Base-by-base conservation (phyloP, 2,797 vertebrate species). In the Knipowitschia caucasica region DNA sequence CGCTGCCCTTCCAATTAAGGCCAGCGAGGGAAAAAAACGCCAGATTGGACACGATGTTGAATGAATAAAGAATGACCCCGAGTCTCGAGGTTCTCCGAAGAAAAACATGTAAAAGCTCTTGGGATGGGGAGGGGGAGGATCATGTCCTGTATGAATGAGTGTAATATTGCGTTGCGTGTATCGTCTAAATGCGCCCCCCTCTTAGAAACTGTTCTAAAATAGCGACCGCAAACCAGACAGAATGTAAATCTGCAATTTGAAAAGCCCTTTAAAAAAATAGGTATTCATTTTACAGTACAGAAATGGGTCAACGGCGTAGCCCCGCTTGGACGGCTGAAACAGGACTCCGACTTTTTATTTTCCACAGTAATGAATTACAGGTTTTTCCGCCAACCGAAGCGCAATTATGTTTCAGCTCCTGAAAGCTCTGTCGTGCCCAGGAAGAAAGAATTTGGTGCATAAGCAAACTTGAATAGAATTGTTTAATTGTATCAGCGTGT, bases 401-500 rank as follows among this genome's bases (percentile, higher is more conserved):
- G 81, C 82, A 87, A 85, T 86, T 83, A 86, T 81, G 86, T 84
- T 86, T 81, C 78, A 80, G 78, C 81, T 86, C 77, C 82, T 82
- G 80, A 86, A 85, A 81, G 76, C 80, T 80, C 82, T 82, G 82
- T 86, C 82, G 77, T 84, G 80, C 66, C 75, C 69, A 61, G 69
- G 77, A 77, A 71, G 74, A 66, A 86, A 82, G 82, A 91, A 90
- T 91, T 84, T 76, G 75, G 79, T 26, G 71, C 55, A 77, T 84
- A 87, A 89, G 89, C 86, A 84, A 75, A 85, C 78, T 63, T 38
- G 47, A 81, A 82, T 68, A 83, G 75, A 91, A 82, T 61, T 75
- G 77, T 84, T 84, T 88, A 89, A 92, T 90, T 89, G 88, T 77
- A 86, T 82, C 88, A 83, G 71, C 73, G 78, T 89, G 86, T 83